phyloP scores from a whole-genome alignment of 2,113 vertebrate genomes.

The Charadrius vociferus region DNA sequence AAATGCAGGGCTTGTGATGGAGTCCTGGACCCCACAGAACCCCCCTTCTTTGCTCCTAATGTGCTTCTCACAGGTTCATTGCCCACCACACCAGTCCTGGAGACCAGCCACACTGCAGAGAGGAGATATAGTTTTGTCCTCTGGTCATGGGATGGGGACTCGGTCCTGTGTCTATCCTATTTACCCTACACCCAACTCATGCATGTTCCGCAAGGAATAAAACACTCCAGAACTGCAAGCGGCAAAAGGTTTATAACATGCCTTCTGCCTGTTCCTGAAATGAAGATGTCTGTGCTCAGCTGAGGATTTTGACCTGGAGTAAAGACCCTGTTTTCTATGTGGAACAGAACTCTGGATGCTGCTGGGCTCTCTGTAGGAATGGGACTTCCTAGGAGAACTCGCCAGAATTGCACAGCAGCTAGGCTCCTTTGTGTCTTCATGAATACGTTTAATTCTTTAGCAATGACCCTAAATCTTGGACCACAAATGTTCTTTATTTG shows the following conservation, averaged over 20 bases:
- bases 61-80: background rate
- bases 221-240: background rate
- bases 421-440: background rate
- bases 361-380: background rate
- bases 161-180: too few relatives aligned
- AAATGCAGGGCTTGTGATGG: background rate
- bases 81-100: background rate
- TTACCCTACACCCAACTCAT: background rate
- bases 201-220: rapidly evolving
- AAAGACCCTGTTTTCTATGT: background rate
- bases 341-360: background rate
- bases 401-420: background rate
- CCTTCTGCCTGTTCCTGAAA: background rate
- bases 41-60: background rate
- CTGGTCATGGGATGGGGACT: background rate
- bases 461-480: background rate
- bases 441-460: background rate
- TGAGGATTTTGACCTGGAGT: background rate
- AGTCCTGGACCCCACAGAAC: background rate
- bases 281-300: background rate
- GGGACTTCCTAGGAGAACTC: background rate
- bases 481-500: background rate
- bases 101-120: background rate
- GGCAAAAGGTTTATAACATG: background rate
- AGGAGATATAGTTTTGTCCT: background rate